A percentile compares a stretch with the other conserved stretches of the same genome.
phyloP scores from a whole-genome alignment of 2,888 invertebrate species.

The Flabesymbios commensalis region DNA sequence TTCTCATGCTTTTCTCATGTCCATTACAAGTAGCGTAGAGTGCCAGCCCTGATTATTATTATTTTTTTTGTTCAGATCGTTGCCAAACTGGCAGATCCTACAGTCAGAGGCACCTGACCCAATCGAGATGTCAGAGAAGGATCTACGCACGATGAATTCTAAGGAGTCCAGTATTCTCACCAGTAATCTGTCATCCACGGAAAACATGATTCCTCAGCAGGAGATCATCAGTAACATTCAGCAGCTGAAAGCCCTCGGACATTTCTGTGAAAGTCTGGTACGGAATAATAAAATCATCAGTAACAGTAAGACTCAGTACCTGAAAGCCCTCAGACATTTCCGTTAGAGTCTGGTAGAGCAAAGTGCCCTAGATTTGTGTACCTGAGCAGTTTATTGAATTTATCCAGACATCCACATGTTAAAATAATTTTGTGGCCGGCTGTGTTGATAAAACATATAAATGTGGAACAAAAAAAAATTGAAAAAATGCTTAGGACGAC shows the following conservation, averaged over 20 bases:
- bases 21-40: too few relatives aligned
- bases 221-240: conserved; percentile 86
- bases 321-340: too few relatives aligned
- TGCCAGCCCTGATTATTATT: conserved; percentile 56
- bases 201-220: conserved; percentile 79
- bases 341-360: too few relatives aligned
- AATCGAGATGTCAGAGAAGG: conserved; percentile 76
- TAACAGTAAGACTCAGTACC: background rate
- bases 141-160: conserved; percentile 77
- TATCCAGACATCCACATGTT: too few relatives aligned
- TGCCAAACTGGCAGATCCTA: conserved; percentile 71
- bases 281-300: background rate
- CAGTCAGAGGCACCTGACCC: conserved; percentile 51
- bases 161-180: conserved; percentile 93
- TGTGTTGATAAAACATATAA: too few relatives aligned
- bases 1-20: too few relatives aligned
- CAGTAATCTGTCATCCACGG: conserved; percentile 77
- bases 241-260: conserved; percentile 81
- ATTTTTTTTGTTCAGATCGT: conserved; percentile 43
- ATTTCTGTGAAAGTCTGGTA: conserved; percentile 89
- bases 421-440: too few relatives aligned
- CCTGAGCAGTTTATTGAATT: too few relatives aligned
- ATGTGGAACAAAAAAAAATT: too few relatives aligned
- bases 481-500: too few relatives aligned
- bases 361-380: too few relatives aligned